Evolutionary conservation across 1,140 invertebrate species (phyloP).

Genomic region (Vanessa atalanta): DNA sequence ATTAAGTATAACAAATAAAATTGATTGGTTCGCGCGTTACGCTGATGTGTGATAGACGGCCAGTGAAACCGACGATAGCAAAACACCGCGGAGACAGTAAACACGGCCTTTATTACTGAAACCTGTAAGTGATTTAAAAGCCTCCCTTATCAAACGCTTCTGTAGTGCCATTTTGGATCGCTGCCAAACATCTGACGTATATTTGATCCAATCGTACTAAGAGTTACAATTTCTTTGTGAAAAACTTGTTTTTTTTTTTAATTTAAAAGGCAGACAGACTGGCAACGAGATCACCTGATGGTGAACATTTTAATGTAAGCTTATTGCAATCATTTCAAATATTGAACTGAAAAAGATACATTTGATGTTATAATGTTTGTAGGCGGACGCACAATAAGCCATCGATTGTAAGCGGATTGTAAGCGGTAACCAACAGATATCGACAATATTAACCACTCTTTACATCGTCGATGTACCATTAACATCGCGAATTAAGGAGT

Average conservation of each 20-base stretch:
- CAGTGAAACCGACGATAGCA: conserved; percentile 27
- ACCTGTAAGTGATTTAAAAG: conserved; percentile 38
- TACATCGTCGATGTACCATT: too few relatives aligned
- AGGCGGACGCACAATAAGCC: too few relatives aligned
- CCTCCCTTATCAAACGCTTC: conserved; percentile 32
- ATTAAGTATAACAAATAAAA: background rate
- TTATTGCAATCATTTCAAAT: too few relatives aligned
- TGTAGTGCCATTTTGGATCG: conserved; percentile 29
- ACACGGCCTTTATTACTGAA: conserved; percentile 34
- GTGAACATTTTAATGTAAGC: too few relatives aligned
- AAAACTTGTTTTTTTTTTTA: background rate
- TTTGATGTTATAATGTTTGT: background rate
- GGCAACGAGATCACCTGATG: too few relatives aligned
- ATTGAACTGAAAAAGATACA: background rate
- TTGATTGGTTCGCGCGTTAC: background rate
- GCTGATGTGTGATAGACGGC: conserved; percentile 7
- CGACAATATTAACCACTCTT: too few relatives aligned
- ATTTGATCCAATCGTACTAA: conserved; percentile 19
- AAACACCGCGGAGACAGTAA: conserved; percentile 31
- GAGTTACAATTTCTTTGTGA: conserved; percentile 4
- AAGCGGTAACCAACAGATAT: too few relatives aligned
- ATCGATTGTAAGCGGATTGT: too few relatives aligned
- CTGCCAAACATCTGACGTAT: conserved; percentile 9
- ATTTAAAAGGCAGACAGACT: background rate
- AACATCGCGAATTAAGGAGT: too few relatives aligned